Conservation (phyloP, 2,113 vertebrate genomes). For the Pollachius pollachius region DNA sequence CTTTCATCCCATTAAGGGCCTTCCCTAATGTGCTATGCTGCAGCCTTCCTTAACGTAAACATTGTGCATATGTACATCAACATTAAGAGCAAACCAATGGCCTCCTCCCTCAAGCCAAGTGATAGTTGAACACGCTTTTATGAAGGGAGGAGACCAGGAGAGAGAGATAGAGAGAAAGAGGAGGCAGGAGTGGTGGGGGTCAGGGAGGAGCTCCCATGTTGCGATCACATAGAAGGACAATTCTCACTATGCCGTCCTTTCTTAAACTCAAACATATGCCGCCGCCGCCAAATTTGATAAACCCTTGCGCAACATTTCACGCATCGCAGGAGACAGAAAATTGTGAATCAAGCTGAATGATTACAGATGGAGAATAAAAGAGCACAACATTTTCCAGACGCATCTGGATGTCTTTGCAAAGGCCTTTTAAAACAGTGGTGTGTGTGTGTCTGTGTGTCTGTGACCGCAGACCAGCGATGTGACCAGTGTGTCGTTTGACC, state of each 20-base stretch:
- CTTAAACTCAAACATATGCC: conserved; percentile 53
- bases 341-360: conserved; percentile 57
- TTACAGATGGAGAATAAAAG: conserved; percentile 68
- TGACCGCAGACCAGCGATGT: neutral
- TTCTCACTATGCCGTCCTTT: conserved; percentile 50
- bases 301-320: conserved; percentile 64
- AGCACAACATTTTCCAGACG: conserved; percentile 61
- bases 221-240: conserved; percentile 44
- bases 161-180: too few relatives aligned
- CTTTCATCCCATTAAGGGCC: conserved; percentile 69
- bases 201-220: conserved; percentile 14
- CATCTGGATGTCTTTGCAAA: conserved; percentile 68
- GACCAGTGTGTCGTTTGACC: conserved; percentile 29
- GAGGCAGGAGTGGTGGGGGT: too few relatives aligned
- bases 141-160: too few relatives aligned
- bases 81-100: conserved; percentile 61
- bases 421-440: conserved; percentile 72
- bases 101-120: neutral
- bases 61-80: conserved; percentile 60
- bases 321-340: conserved; percentile 50
- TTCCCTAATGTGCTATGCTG: conserved; percentile 59
- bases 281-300: conserved; percentile 43
- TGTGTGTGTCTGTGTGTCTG: conserved; percentile 47
- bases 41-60: conserved; percentile 62
- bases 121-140: neutral